A percentile compares a stretch with the other conserved stretches of the same genome.
Evolutionary conservation across 2,113 vertebrate species (phyloP).

Genomic region (Mungos mungo): DNA sequence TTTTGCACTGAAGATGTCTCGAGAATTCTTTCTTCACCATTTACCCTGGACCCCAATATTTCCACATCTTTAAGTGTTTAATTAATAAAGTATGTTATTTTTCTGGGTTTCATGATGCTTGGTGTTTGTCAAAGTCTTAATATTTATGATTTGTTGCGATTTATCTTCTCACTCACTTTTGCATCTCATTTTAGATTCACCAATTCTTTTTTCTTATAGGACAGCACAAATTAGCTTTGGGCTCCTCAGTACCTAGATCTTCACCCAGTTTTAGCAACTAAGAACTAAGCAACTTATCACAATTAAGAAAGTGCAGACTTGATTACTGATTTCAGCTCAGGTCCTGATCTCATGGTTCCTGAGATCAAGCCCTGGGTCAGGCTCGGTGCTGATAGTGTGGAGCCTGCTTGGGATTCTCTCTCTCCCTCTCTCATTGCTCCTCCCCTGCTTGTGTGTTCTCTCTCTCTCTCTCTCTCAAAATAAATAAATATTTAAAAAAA

Average conservation of each 20-base stretch:
- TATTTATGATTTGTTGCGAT: not conserved
- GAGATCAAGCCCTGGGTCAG: too few relatives aligned
- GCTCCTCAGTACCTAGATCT: not conserved
- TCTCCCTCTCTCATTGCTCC: too few relatives aligned
- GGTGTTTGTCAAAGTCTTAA: not conserved
- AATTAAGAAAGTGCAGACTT: not conserved
- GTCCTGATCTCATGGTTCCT: too few relatives aligned
- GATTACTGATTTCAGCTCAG: too few relatives aligned
- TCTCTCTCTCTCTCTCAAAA: too few relatives aligned
- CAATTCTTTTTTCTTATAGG: not conserved
- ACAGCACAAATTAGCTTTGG: not conserved
- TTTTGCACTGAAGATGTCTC: too few relatives aligned
- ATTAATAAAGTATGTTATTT: not conserved
- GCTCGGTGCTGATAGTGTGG: too few relatives aligned
- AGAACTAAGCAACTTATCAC: not conserved
- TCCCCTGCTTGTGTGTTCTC: too few relatives aligned
- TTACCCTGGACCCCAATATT: too few relatives aligned
- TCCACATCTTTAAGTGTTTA: not conserved
- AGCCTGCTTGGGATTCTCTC: too few relatives aligned
- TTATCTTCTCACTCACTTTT: not conserved
- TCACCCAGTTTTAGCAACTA: not conserved
- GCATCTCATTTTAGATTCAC: not conserved
- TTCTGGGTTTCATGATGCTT: not conserved
- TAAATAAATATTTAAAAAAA: too few relatives aligned
- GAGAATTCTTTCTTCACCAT: too few relatives aligned